Conservation (phyloP, 2,888 invertebrate species). For the Diarsia dahlii region DNA sequence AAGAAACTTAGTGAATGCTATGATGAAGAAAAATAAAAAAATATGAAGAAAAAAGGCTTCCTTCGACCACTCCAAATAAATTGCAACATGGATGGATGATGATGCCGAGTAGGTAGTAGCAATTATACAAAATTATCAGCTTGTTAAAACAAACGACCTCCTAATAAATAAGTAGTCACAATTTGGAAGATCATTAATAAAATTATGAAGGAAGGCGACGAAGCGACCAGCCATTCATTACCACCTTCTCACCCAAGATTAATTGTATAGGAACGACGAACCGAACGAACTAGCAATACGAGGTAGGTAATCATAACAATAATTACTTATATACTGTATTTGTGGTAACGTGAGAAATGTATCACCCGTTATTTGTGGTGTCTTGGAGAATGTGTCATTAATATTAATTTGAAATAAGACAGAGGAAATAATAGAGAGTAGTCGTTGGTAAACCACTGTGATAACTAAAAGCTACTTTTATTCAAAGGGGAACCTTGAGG, state of each 20-base stretch:
- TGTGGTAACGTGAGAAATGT: slow-evolving; percentile 31
- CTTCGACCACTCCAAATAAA: not conserved
- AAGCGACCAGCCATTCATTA: slow-evolving; percentile 53
- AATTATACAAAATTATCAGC: not conserved
- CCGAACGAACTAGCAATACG: slow-evolving; percentile 10
- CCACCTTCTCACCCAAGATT: slow-evolving; percentile 41
- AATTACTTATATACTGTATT: slow-evolving; percentile 26
- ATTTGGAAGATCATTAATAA: slow-evolving; percentile 53
- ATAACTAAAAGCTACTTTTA: not conserved
- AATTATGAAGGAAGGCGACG: slow-evolving; percentile 49
- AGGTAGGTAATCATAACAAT: slow-evolving; percentile 41
- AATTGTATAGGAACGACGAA: slow-evolving; percentile 38
- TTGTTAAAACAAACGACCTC: slow-evolving; percentile 14
- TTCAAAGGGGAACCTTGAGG: not conserved
- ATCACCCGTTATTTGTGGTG: slow-evolving; percentile 9
- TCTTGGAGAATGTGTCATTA: slow-evolving; percentile 1
- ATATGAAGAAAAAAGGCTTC: not conserved
- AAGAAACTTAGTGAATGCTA: too few relatives aligned
- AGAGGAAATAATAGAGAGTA: not conserved
- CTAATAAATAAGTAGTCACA: slow-evolving; percentile 41
- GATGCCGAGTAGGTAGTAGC: not conserved
- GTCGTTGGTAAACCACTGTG: not conserved
- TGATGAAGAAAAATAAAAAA: too few relatives aligned
- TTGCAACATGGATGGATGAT: too few relatives aligned
- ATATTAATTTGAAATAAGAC: not conserved